These are phyloP conservation scores for Hypomesus transpacificus DNA, from an alignment of 2,113 vertebrate genomes.

Conservation along the genomic window DNA sequence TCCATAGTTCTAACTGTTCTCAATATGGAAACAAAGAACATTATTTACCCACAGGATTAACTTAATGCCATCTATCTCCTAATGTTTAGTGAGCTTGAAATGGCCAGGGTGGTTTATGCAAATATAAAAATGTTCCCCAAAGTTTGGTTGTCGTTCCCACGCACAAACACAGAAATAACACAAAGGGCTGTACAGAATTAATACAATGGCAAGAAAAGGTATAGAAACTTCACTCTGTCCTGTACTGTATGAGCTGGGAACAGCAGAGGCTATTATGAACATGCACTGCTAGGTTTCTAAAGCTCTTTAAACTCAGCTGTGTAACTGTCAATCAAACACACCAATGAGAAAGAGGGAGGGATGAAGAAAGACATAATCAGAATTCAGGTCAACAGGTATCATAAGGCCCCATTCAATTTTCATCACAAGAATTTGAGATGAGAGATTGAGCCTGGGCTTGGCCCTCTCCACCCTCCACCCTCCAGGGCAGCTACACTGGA, in stretches of 20 bases:
- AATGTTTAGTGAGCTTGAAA: background rate
- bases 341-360: background rate
- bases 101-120: conserved; percentile 10
- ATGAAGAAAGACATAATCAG: background rate
- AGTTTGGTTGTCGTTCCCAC: no score
- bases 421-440: conserved; percentile 33
- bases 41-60: background rate
- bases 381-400: conserved; percentile 24
- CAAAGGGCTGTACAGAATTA: no score
- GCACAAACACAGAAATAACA: no score
- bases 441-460: background rate
- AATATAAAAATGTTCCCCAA: background rate
- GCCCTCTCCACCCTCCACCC: conserved; percentile 4
- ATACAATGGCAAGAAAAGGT: background rate
- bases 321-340: no score
- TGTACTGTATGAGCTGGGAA: no score
- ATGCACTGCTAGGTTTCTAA: no score
- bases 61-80: background rate
- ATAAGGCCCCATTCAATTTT: conserved; percentile 31
- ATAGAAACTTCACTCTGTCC: background rate
- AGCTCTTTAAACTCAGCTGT: no score
- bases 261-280: no score
- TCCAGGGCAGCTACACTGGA: background rate
- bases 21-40: background rate
- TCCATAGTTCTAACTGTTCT: background rate